These are phyloP conservation scores for Popillia japonica DNA, from an alignment of 1,140 invertebrate species.

Conservation along the genomic window DNA sequence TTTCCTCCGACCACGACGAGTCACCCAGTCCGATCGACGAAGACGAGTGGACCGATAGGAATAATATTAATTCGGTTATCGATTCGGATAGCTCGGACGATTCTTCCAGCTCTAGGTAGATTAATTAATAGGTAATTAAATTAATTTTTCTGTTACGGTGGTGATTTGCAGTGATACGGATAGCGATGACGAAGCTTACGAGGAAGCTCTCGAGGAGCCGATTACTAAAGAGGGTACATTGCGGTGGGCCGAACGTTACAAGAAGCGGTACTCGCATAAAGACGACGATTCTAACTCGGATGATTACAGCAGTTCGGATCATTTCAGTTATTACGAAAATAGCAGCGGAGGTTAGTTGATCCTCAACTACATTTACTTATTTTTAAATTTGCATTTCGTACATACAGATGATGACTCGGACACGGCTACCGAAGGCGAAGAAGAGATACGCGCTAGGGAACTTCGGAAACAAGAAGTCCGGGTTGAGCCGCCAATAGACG, in stretches of 20 bases:
- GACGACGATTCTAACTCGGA: constrained; percentile 53
- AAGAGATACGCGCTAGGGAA: constrained; percentile 71
- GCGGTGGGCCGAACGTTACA: constrained; percentile 71
- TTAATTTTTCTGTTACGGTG: constrained; percentile 5
- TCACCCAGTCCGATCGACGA: constrained; percentile 85
- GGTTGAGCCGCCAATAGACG: constrained; percentile 70
- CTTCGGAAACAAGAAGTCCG: constrained; percentile 73
- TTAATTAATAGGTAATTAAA: too few relatives aligned
- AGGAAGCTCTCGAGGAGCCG: constrained; percentile 70
- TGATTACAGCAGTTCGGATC: constrained; percentile 67
- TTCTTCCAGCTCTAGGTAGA: constrained; percentile 61
- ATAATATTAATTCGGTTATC: constrained; percentile 81
- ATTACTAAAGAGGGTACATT: constrained; percentile 72
- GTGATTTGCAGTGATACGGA: constrained; percentile 64
- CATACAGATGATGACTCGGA: constrained; percentile 72
- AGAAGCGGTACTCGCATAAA: constrained; percentile 55
- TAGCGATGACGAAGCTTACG: constrained; percentile 68
- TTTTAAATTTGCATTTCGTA: too few relatives aligned
- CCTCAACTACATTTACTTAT: too few relatives aligned
- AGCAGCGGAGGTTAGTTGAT: constrained; percentile 68
- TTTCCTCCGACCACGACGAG: constrained; percentile 74
- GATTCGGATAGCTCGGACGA: constrained; percentile 81
- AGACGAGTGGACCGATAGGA: constrained; percentile 92
- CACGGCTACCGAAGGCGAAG: constrained; percentile 78
- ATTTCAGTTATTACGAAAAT: constrained; percentile 69